phyloP scores from a whole-genome alignment of 2,113 vertebrate genomes.

The Tonatia bakeri region DNA sequence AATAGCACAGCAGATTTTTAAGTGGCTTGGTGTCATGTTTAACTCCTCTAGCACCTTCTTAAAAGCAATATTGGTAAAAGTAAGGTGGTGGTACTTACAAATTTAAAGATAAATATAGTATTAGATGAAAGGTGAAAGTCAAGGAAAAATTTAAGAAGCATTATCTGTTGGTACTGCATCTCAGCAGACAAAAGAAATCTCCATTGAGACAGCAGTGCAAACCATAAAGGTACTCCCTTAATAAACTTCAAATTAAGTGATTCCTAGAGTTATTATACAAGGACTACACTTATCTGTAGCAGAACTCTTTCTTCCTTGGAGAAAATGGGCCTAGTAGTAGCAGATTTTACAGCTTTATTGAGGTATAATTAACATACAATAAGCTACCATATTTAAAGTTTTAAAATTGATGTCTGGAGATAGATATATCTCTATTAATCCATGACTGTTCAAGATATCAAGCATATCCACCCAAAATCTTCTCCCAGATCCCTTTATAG shows the following conservation, averaged over 20 bases:
- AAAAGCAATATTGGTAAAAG: slow-evolving; percentile 7
- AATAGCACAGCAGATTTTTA: background rate
- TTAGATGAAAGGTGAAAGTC: background rate
- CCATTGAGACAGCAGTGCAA: background rate
- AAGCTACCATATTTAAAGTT: background rate
- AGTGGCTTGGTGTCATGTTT: background rate
- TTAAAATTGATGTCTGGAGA: background rate
- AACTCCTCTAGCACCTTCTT: background rate
- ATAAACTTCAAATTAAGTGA: background rate
- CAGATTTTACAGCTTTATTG: background rate
- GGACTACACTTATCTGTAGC: background rate
- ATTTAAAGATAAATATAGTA: background rate
- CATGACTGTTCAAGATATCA: background rate
- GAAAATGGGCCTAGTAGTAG: background rate
- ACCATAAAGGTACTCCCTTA: background rate
- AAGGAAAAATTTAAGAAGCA: background rate
- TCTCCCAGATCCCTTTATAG: background rate
- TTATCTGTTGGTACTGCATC: background rate
- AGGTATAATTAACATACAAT: background rate
- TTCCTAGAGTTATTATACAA: background rate
- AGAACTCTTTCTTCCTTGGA: background rate
- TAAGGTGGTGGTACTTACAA: background rate
- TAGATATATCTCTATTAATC: background rate
- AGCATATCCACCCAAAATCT: background rate
- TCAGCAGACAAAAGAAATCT: background rate